Conservation (phyloP, 1,140 invertebrate genomes). For the Phthorimaea operculella region DNA sequence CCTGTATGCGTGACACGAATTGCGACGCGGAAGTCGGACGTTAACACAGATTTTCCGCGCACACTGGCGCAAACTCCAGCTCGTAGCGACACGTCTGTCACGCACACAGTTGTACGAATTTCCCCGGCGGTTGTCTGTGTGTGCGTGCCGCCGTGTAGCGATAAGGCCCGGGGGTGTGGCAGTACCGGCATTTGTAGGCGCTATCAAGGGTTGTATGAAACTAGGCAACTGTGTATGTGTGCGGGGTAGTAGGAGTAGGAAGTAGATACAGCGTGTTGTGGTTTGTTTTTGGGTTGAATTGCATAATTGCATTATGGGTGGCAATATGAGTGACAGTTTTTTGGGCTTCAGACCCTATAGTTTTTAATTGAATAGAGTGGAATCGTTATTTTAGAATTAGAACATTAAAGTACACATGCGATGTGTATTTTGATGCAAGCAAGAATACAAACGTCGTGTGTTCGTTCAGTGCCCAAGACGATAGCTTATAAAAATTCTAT, state of each 20-base stretch:
- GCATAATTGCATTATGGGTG: not conserved
- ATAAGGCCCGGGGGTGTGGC: slow-evolving; percentile 48
- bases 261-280: slow-evolving; percentile 34
- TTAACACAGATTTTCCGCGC: slow-evolving; percentile 52
- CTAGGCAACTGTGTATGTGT: slow-evolving; percentile 31
- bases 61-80: slow-evolving; percentile 20
- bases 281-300: slow-evolving; percentile 9
- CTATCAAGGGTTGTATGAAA: slow-evolving; percentile 23
- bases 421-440: too few species aligned
- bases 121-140: slow-evolving; percentile 31
- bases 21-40: slow-evolving; percentile 55
- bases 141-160: slow-evolving; percentile 47
- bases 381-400: too few species aligned
- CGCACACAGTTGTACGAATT: slow-evolving; percentile 31
- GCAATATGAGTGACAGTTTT: too few species aligned
- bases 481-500: too few species aligned
- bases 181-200: slow-evolving; percentile 12
- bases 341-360: too few species aligned
- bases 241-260: slow-evolving; percentile 31
- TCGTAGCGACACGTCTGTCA: slow-evolving; percentile 31
- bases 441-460: too few species aligned
- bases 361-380: too few species aligned
- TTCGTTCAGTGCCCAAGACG: too few species aligned
- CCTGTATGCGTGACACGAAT: slow-evolving; percentile 35
- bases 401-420: too few species aligned